A percentile compares a stretch with the other conserved stretches of the same genome.
These are phyloP conservation scores for Lepus americanus DNA, from an alignment of 2,113 vertebrate species.

Conservation along the genomic window DNA sequence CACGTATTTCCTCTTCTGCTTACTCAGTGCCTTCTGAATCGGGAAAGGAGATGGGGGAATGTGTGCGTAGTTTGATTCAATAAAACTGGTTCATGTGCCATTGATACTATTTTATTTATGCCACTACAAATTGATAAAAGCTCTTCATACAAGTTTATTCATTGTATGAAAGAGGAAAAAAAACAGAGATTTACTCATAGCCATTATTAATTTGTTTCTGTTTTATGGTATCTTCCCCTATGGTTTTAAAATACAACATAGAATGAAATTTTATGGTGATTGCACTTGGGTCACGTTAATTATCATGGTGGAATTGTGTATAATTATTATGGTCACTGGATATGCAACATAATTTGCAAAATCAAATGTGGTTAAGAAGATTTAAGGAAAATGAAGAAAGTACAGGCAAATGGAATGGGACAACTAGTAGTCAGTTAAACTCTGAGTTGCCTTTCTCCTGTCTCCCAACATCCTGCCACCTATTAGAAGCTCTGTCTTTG, in stretches of 20 bases:
- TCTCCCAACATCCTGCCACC: not conserved
- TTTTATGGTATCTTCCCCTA: not conserved
- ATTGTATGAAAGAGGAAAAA: not conserved
- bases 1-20: not conserved
- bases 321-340: not conserved
- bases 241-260: constrained; percentile 25
- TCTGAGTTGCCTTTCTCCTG: not conserved
- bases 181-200: not conserved
- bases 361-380: not conserved
- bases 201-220: not conserved
- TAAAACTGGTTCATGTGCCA: not conserved
- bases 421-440: not conserved
- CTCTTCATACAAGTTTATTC: not conserved
- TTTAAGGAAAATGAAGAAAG: constrained; percentile 33
- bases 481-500: not conserved
- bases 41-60: not conserved
- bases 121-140: not conserved
- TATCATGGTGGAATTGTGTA: not conserved
- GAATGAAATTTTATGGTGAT: not conserved
- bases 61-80: not conserved
- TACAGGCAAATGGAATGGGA: not conserved
- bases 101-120: not conserved
- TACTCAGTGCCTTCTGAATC: not conserved
- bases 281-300: not conserved
- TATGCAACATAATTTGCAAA: constrained; percentile 24